phyloP scores from a whole-genome alignment of 64 coral and sea anemone genomes.

The Montipora efflorescens region DNA sequence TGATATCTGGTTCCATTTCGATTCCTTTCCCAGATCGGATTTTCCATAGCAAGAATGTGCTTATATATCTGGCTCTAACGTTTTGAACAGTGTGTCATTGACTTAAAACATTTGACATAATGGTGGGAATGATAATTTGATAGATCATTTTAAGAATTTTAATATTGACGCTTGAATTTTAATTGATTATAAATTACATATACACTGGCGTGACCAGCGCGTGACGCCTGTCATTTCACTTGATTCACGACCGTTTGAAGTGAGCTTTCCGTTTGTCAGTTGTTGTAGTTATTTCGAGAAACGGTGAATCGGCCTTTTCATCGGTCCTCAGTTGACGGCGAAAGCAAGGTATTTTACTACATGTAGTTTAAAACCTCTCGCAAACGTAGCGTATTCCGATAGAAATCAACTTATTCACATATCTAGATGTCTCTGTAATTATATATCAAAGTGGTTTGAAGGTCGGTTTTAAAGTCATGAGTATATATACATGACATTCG shows the following conservation, averaged over 20 bases:
- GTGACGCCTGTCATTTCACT: background rate
- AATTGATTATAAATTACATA: background rate
- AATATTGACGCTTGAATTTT: no score
- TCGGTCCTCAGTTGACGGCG: background rate
- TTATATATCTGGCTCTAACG: no score
- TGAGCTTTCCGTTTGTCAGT: background rate
- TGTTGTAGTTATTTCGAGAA: background rate
- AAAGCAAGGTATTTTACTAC: conserved; percentile 28
- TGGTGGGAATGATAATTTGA: no score
- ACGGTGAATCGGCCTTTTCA: conserved; percentile 38
- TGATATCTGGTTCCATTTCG: no score
- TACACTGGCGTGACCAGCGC: conserved; percentile 7
- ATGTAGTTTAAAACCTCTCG: background rate
- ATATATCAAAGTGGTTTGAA: background rate
- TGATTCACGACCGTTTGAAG: background rate
- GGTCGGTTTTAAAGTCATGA: background rate
- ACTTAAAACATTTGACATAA: no score
- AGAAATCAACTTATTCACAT: background rate
- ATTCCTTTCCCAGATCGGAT: no score
- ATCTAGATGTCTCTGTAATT: background rate
- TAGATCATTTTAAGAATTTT: no score
- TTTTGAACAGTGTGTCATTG: no score
- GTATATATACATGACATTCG: background rate
- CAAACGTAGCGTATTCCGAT: background rate
- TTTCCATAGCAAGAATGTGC: no score